phyloP scores from a whole-genome alignment of 2,797 vertebrate genomes.

The Trachops cirrhosus region DNA sequence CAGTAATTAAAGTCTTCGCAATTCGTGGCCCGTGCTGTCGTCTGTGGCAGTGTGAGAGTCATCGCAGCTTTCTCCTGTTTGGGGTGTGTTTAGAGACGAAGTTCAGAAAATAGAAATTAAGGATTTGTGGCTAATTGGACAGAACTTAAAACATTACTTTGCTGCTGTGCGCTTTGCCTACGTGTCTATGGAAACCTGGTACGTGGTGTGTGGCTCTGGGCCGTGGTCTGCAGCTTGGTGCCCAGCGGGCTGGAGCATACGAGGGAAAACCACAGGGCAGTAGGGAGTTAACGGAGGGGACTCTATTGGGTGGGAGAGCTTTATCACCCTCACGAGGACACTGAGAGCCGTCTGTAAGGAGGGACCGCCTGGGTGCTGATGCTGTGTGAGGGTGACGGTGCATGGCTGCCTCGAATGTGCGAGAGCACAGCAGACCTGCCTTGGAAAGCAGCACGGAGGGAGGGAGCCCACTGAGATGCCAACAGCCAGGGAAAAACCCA shows the following conservation, averaged over 20 bases:
- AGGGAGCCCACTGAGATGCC: not conserved
- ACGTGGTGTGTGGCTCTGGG: not conserved
- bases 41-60: not conserved
- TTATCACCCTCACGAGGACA: not conserved
- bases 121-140: not conserved
- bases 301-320: fast-evolving
- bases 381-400: fast-evolving
- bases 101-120: conserved; percentile 42
- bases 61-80: not conserved
- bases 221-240: not conserved
- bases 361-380: not conserved
- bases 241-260: fast-evolving
- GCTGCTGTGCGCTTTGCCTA: not conserved
- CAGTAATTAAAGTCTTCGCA: not conserved
- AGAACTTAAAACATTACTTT: conserved; percentile 1
- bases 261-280: not conserved
- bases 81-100: not conserved
- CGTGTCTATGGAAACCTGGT: fast-evolving
- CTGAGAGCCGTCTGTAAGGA: not conserved
- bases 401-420: not conserved
- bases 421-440: not conserved
- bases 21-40: not conserved
- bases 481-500: not conserved
- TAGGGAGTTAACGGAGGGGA: not conserved
- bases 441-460: not conserved